phyloP scores from a whole-genome alignment of 2,888 invertebrate genomes.

The Agrypnus murinus region DNA sequence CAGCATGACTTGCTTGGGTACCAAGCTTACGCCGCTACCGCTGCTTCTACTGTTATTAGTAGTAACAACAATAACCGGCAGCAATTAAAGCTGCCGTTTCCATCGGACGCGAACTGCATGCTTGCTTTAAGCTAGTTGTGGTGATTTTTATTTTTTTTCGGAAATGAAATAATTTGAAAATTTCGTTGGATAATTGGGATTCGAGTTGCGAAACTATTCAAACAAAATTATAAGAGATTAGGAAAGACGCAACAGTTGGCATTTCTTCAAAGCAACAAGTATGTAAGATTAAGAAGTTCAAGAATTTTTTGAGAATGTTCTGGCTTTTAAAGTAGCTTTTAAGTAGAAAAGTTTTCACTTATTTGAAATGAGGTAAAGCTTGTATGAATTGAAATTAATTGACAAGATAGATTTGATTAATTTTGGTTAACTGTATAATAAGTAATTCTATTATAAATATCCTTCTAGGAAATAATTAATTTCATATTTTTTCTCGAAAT shows the following conservation, averaged over 20 bases:
- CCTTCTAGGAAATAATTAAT: no score
- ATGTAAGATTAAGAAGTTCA: constrained; percentile 4
- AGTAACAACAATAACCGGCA: background rate
- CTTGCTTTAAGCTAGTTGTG: constrained; percentile 23
- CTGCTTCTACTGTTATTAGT: constrained; percentile 25
- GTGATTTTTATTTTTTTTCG: constrained; percentile 9
- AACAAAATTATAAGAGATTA: no score
- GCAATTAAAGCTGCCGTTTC: constrained; percentile 1
- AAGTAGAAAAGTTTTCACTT: no score
- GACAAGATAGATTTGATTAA: no score
- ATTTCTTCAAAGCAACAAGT: constrained; percentile 30
- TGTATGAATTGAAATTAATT: background rate
- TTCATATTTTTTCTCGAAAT: no score
- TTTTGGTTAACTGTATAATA: no score
- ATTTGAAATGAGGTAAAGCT: no score
- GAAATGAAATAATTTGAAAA: background rate
- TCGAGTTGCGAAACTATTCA: no score
- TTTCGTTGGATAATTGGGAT: no score
- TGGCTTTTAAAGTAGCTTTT: no score
- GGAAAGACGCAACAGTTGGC: constrained; percentile 33
- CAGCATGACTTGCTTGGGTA: constrained; percentile 44
- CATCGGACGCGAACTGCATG: constrained; percentile 10
- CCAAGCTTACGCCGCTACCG: constrained; percentile 18
- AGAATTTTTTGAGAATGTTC: background rate
- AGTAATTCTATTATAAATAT: no score